Evolutionary conservation across 2,888 invertebrate species (phyloP).

Genomic region (Leucophora obtusa): DNA sequence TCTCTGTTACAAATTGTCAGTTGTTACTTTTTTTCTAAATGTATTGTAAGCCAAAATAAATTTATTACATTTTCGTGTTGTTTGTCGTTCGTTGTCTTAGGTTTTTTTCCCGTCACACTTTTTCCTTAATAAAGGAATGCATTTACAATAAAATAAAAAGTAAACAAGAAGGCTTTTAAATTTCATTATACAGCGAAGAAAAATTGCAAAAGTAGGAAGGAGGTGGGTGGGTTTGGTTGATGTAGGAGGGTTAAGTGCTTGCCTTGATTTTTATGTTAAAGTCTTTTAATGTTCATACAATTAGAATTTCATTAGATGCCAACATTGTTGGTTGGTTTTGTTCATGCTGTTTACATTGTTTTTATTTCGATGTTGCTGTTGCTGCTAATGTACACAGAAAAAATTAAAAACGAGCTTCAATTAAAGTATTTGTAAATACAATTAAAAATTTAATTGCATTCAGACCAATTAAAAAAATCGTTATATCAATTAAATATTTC

Average conservation of each 20-base stretch:
- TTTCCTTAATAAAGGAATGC: slow-evolving; percentile 29
- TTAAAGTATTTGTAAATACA: no score
- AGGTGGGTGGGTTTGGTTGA: not conserved
- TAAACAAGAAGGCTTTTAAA: slow-evolving; percentile 43
- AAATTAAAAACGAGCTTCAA: no score
- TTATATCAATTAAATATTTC: no score
- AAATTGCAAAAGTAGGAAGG: no score
- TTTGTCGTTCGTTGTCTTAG: slow-evolving; percentile 8
- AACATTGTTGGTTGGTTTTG: slow-evolving; percentile 13
- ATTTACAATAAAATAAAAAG: slow-evolving; percentile 18
- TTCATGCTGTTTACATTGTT: slow-evolving; percentile 21
- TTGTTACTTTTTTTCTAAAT: not conserved
- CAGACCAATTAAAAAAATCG: no score
- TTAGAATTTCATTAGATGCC: slow-evolving; percentile 34
- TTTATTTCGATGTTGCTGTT: not conserved
- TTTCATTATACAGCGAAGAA: slow-evolving; percentile 27
- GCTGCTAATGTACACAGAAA: not conserved
- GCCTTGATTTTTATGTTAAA: slow-evolving; percentile 8
- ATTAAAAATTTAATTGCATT: no score
- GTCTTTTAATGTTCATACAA: slow-evolving; percentile 30
- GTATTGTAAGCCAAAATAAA: slow-evolving; percentile 17
- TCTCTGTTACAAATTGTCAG: slow-evolving; percentile 36
- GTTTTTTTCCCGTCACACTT: not conserved
- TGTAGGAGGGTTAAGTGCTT: slow-evolving; percentile 5
- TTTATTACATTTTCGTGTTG: slow-evolving; percentile 24